Evolutionary conservation across 1,140 invertebrate species (phyloP).

Genomic region (Hormaphis cornu): DNA sequence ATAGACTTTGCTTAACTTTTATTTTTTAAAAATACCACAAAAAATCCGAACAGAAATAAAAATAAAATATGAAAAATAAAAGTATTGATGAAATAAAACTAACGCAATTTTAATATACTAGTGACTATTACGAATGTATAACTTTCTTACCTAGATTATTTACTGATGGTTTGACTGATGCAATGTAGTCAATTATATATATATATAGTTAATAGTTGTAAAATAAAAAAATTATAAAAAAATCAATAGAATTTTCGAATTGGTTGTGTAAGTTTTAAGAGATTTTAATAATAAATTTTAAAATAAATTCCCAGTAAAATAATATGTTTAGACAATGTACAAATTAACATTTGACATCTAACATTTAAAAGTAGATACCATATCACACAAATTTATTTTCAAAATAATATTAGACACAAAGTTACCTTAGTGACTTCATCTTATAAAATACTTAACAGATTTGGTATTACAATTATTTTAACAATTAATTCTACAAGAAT

Average conservation of each 20-base stretch:
- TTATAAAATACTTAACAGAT: conserved; percentile 5
- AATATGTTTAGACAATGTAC: no score
- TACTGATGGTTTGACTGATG: background rate
- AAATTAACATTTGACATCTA: no score
- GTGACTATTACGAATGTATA: no score
- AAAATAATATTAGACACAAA: background rate
- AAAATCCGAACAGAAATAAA: no score
- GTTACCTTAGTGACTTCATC: background rate
- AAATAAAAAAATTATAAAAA: background rate
- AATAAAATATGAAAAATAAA: no score
- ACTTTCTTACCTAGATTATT: conserved; percentile 2
- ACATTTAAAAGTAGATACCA: no score
- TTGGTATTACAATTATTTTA: conserved; percentile 17
- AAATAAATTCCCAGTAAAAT: no score
- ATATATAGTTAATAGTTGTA: no score
- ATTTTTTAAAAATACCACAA: no score
- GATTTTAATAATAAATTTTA: background rate
- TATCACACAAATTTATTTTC: background rate
- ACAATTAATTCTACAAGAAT: conserved; percentile 10
- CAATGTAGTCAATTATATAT: background rate
- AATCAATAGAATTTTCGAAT: background rate
- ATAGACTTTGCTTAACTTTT: no score
- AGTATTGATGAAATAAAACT: no score
- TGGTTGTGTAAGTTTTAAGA: background rate
- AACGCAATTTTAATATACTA: no score